Conservation (phyloP, 2,888 invertebrate genomes). For the Drosophila meridiana region DNA sequence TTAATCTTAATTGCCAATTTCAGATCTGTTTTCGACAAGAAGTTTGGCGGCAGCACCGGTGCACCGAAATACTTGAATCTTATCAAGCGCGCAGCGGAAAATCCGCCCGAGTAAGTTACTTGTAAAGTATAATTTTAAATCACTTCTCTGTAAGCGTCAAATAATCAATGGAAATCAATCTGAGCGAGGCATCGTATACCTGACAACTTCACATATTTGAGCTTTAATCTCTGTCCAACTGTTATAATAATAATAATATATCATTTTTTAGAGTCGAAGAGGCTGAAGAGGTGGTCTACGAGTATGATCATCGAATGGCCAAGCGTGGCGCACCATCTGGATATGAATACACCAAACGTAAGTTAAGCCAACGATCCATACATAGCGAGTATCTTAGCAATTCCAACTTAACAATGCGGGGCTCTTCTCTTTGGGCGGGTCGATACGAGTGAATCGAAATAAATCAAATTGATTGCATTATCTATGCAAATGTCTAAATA, state of each 20-base stretch:
- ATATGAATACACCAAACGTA: slow-evolving; percentile 76
- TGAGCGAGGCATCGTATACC: slow-evolving; percentile 13
- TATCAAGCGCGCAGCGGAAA: slow-evolving; percentile 75
- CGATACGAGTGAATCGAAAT: slow-evolving; percentile 6
- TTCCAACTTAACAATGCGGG: slow-evolving; percentile 3
- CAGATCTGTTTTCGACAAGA: slow-evolving; percentile 79
- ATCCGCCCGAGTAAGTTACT: slow-evolving; percentile 78
- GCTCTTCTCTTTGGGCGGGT: slow-evolving; percentile 32
- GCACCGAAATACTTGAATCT: slow-evolving; percentile 75
- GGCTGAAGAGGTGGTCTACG: slow-evolving; percentile 67
- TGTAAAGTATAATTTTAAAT: slow-evolving; percentile 76
- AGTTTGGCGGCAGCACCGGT: slow-evolving; percentile 57
- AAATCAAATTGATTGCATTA: slow-evolving; percentile 30
- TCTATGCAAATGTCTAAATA: slow-evolving; percentile 21
- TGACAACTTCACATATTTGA: slow-evolving; percentile 13
- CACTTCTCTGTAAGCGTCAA: slow-evolving; percentile 36
- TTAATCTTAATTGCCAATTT: neutral
- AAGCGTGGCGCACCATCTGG: slow-evolving; percentile 63
- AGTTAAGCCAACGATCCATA: slow-evolving; percentile 42
- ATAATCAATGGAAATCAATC: slow-evolving; percentile 28
- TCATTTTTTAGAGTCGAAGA: slow-evolving; percentile 65
- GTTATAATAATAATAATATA: slow-evolving; percentile 5
- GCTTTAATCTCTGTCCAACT: slow-evolving; percentile 7
- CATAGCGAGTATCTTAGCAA: slow-evolving; percentile 10
- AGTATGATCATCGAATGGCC: slow-evolving; percentile 68